Percentiles rank a stretch among this genome's conserved stretches.
Conservation (phyloP, 2,888 invertebrate genomes). For the Himalopsyche kuldschensis region DNA sequence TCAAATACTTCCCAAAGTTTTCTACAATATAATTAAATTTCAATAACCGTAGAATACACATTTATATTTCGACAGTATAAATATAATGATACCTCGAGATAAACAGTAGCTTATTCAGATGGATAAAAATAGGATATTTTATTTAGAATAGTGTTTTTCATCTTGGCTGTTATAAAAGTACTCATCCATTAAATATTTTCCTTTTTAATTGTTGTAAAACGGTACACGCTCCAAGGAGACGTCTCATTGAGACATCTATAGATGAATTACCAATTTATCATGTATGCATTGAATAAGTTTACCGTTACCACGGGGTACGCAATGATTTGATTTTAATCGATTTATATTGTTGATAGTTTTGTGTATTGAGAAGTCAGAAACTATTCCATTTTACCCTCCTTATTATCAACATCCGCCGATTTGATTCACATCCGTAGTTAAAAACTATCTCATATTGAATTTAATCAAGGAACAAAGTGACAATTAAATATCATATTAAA, state of each 20-base stretch:
- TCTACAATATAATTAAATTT: too few relatives aligned
- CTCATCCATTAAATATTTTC: neutral
- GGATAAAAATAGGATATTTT: too few relatives aligned
- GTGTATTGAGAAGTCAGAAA: neutral
- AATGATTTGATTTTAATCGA: neutral
- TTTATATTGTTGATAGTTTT: neutral
- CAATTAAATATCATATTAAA: too few relatives aligned
- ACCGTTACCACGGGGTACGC: neutral
- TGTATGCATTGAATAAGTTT: neutral
- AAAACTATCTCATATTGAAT: too few relatives aligned
- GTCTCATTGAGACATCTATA: neutral
- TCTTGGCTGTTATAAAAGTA: neutral
- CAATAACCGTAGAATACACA: too few relatives aligned
- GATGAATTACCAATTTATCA: neutral
- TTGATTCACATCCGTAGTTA: too few relatives aligned
- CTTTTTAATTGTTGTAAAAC: neutral
- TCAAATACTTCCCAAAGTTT: too few relatives aligned
- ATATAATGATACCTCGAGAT: too few relatives aligned
- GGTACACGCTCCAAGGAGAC: neutral
- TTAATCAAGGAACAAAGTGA: too few relatives aligned
- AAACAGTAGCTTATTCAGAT: too few relatives aligned
- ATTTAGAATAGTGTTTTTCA: too few relatives aligned
- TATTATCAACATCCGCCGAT: neutral
- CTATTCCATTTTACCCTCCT: neutral
- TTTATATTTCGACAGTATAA: too few relatives aligned